phyloP scores from a whole-genome alignment of 2,888 invertebrate genomes.

The Heteromyza rotundicornis region DNA sequence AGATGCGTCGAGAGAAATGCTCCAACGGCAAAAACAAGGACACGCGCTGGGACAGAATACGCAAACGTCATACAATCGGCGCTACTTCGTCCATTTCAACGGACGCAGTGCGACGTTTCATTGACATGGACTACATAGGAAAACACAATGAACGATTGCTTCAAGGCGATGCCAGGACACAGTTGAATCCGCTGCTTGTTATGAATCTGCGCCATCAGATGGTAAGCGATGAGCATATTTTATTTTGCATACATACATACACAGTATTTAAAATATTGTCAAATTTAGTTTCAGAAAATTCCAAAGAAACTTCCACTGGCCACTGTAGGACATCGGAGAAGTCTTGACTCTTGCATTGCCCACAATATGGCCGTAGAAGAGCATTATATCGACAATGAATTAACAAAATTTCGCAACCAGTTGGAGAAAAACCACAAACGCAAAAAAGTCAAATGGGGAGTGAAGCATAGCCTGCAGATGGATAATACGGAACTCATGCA shows the following conservation, averaged over 20 bases:
- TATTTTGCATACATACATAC: too few species aligned
- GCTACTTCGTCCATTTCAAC: conserved; percentile 28
- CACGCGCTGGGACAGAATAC: conserved; percentile 62
- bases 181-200: conserved; percentile 55
- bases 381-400: conserved; percentile 55
- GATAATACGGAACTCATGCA: conserved; percentile 48
- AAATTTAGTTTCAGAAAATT: conserved; percentile 49
- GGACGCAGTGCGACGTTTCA: conserved; percentile 55
- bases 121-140: conserved; percentile 57
- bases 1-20: conserved; percentile 37
- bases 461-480: conserved; percentile 38
- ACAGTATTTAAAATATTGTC: too few species aligned
- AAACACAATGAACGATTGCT: conserved; percentile 47
- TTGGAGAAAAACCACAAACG: conserved; percentile 45
- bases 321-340: conserved; percentile 45
- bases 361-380: conserved; percentile 59
- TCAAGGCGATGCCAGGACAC: conserved; percentile 40
- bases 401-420: conserved; percentile 57
- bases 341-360: conserved; percentile 47
- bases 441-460: conserved; percentile 27
- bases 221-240: conserved; percentile 45
- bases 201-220: conserved; percentile 61
- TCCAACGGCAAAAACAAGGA: conserved; percentile 49
- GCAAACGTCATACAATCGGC: conserved; percentile 49
- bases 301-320: conserved; percentile 47